These are phyloP conservation scores for Drosophila helvetica DNA, from an alignment of 2,888 invertebrate genomes.

Conservation along the genomic window DNA sequence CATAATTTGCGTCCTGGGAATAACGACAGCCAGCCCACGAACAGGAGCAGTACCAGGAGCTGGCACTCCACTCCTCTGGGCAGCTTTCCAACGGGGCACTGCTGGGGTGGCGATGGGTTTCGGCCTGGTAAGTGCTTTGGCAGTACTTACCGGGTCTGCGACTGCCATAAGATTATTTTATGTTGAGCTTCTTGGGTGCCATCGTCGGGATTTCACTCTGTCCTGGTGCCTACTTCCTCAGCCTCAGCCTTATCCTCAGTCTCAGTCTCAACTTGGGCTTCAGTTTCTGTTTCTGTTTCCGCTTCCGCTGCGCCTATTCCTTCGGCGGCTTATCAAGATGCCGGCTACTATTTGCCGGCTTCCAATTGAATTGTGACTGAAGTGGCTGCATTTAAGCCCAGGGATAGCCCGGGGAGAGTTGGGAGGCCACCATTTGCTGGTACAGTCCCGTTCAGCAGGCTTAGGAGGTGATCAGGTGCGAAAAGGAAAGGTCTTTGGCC, in stretches of 20 bases:
- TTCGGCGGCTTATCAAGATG: conserved; percentile 30
- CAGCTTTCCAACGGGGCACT: conserved; percentile 4
- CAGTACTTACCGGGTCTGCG: conserved; percentile 62
- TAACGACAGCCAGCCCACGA: conserved; percentile 42
- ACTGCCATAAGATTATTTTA: conserved; percentile 71
- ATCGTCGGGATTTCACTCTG: conserved; percentile 49
- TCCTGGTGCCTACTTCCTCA: conserved; percentile 6
- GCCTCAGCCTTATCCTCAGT: too few species aligned
- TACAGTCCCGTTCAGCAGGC: neutral
- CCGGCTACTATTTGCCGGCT: conserved; percentile 15
- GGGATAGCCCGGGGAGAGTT: neutral
- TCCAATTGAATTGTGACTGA: conserved; percentile 36
- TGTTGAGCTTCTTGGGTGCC: conserved; percentile 56
- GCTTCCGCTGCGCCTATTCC: conserved; percentile 1
- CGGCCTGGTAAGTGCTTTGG: conserved; percentile 56
- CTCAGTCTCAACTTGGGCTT: neutral
- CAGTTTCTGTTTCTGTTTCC: neutral
- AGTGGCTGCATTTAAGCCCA: conserved; percentile 27
- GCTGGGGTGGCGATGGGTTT: conserved; percentile 40
- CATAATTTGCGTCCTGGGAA: conserved; percentile 78
- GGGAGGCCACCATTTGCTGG: conserved; percentile 1
- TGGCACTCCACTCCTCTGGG: neutral
- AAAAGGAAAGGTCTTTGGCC: neutral
- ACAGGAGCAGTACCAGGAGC: conserved; percentile 6
- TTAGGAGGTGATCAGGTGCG: conserved; percentile 7